Evolutionary conservation across 2,888 invertebrate species (phyloP).

Genomic region (Dichetophora obliterata): DNA sequence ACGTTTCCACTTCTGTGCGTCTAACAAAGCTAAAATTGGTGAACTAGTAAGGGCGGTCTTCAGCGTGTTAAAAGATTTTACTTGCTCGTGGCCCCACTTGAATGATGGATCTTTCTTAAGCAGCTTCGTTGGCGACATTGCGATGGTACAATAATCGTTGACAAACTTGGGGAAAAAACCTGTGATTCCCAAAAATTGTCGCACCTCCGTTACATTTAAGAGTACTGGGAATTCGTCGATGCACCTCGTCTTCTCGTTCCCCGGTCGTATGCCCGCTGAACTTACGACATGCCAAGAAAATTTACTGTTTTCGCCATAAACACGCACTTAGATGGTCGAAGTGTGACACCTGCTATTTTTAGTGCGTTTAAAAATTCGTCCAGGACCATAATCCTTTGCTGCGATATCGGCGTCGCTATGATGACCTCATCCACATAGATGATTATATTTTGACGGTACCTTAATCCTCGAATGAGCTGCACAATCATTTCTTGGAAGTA

Average conservation of each 20-base stretch:
- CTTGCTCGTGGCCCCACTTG: constrained; percentile 40
- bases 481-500: constrained; percentile 59
- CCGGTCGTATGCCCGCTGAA: constrained; percentile 40
- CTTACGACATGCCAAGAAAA: constrained; percentile 43
- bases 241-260: constrained; percentile 40
- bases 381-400: constrained; percentile 25
- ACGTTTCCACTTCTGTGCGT: constrained; percentile 18
- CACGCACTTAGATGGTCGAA: constrained; percentile 45
- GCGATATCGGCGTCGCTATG: constrained; percentile 29
- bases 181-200: constrained; percentile 44
- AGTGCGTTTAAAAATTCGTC: constrained; percentile 39
- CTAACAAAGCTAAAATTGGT: constrained; percentile 32
- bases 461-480: constrained; percentile 28
- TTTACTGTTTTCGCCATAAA: constrained; percentile 36
- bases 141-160: constrained; percentile 27
- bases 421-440: constrained; percentile 45
- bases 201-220: constrained; percentile 38
- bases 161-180: constrained; percentile 46
- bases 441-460: constrained; percentile 29
- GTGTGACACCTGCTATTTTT: constrained; percentile 38
- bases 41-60: constrained; percentile 20
- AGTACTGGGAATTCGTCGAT: constrained; percentile 41
- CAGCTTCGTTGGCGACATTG: constrained; percentile 39
- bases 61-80: constrained; percentile 28
- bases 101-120: constrained; percentile 41